Conservation (phyloP, 2,888 invertebrate genomes). For the Drosophila monieri region DNA sequence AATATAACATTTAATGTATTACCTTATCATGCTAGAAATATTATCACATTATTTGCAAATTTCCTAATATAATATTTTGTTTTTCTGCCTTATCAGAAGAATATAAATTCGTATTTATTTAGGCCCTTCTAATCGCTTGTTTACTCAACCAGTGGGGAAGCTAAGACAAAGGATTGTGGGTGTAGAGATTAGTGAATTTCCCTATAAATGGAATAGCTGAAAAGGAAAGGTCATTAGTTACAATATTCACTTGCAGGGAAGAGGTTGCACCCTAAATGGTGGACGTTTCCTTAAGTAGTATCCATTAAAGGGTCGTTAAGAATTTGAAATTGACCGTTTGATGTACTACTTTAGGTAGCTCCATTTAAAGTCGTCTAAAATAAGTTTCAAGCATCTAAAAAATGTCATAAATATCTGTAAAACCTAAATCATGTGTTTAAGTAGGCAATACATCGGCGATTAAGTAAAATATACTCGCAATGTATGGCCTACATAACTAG, state of each 20-base stretch:
- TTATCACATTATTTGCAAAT: neutral
- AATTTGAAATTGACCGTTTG: constrained; percentile 45
- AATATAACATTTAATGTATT: too few relatives aligned
- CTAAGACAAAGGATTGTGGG: constrained; percentile 5
- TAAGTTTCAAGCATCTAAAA: neutral
- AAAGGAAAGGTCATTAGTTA: constrained; percentile 12
- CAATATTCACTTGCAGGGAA: neutral
- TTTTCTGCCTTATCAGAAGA: neutral
- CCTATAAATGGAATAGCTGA: constrained; percentile 29
- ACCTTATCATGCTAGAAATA: neutral
- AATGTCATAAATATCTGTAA: neutral
- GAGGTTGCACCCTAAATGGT: neutral
- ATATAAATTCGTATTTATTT: constrained; percentile 20
- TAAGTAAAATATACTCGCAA: constrained; percentile 12
- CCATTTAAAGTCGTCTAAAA: neutral
- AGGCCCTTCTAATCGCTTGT: neutral
- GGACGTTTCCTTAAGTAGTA: constrained; percentile 61
- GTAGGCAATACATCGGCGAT: constrained; percentile 46
- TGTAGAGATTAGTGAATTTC: neutral
- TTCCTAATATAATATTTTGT: neutral
- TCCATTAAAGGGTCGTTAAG: constrained; percentile 55
- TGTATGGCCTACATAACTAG: constrained; percentile 38
- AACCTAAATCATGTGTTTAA: constrained; percentile 20
- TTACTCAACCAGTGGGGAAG: constrained; percentile 8
- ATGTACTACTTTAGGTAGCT: constrained; percentile 61